These are phyloP conservation scores for Penaeus chinensis DNA, from an alignment of 1,140 invertebrate species.

Conservation along the genomic window DNA sequence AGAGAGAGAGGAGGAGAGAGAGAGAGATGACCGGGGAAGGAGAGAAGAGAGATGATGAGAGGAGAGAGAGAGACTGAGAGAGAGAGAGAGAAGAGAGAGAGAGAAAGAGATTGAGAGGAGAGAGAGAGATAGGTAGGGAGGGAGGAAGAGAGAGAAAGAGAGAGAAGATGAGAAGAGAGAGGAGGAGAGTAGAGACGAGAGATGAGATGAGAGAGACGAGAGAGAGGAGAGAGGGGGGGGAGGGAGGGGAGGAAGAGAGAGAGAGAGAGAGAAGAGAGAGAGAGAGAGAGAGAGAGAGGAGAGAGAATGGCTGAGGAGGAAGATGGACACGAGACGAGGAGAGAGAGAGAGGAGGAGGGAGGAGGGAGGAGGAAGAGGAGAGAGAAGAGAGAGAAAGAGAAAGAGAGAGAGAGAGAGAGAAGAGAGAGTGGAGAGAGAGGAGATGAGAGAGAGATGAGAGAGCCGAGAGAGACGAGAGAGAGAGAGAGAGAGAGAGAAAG, in stretches of 20 bases:
- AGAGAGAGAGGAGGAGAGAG: background rate
- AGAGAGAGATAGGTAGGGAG: too few relatives aligned
- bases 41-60: background rate
- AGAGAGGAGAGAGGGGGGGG: too few relatives aligned
- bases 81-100: background rate
- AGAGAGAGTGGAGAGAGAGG: background rate
- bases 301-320: background rate
- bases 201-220: too few relatives aligned
- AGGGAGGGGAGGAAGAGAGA: background rate
- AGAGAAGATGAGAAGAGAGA: too few relatives aligned
- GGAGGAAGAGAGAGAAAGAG: too few relatives aligned
- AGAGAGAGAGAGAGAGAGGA: background rate
- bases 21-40: conserved; percentile 1
- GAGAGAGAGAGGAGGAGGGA: background rate
- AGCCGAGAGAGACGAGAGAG: too few relatives aligned
- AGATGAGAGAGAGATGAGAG: too few relatives aligned
- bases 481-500: background rate
- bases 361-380: too few relatives aligned
- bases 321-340: background rate
- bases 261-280: background rate
- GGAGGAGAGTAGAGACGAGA: too few relatives aligned
- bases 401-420: background rate
- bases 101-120: background rate
- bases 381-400: too few relatives aligned
- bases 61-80: background rate